These are phyloP conservation scores for Ophion ellenae DNA, from an alignment of 2,888 invertebrate genomes.

Conservation along the genomic window DNA sequence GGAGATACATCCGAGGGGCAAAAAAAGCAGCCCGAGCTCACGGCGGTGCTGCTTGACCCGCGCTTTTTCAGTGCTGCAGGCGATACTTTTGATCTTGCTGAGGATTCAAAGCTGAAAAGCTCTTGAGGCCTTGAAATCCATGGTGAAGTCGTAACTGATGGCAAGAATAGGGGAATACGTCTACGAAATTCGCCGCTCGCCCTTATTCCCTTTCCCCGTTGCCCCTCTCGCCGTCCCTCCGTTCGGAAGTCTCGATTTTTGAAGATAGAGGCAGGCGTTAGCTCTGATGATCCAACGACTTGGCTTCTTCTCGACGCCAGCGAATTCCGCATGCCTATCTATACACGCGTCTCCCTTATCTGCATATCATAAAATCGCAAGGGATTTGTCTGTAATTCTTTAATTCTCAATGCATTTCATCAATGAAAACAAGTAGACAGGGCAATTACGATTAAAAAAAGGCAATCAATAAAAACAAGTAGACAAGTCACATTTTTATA, in stretches of 20 bases:
- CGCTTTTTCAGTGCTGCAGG: slow-evolving; percentile 62
- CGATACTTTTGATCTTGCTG: slow-evolving; percentile 74
- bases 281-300: slow-evolving; percentile 31
- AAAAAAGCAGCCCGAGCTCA: slow-evolving; percentile 43
- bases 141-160: slow-evolving; percentile 43
- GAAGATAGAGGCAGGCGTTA: slow-evolving; percentile 32
- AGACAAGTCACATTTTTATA: too few species aligned
- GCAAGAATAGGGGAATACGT: slow-evolving; percentile 42
- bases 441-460: too few species aligned
- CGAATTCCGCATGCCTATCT: neutral
- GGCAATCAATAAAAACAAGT: too few species aligned
- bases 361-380: neutral
- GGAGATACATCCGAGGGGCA: slow-evolving; percentile 33
- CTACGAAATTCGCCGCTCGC: slow-evolving; percentile 69
- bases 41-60: slow-evolving; percentile 66
- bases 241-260: slow-evolving; percentile 61
- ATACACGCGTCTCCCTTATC: neutral
- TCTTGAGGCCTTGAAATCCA: slow-evolving; percentile 63
- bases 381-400: too few species aligned
- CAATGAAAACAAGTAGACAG: too few species aligned
- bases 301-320: slow-evolving; percentile 15
- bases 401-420: too few species aligned
- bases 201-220: slow-evolving; percentile 37
- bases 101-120: slow-evolving; percentile 70
- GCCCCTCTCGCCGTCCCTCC: slow-evolving; percentile 32